Conservation (phyloP, 2,113 vertebrate species). For the Cyprinodon variegatus region DNA sequence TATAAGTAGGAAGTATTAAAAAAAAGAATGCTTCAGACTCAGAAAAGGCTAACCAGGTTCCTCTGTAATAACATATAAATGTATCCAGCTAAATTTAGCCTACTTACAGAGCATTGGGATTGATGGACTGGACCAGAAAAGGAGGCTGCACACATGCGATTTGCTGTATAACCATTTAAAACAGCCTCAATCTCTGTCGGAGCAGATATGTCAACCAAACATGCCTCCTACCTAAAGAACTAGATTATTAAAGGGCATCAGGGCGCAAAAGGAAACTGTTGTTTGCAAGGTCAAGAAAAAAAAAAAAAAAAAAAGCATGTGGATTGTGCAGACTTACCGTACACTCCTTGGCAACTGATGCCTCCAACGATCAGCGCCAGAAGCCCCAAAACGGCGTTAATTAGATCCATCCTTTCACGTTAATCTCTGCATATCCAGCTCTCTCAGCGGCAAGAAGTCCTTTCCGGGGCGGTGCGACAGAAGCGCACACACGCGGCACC, state of each 20-base stretch:
- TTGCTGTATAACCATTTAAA: constrained; percentile 55
- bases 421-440: constrained; percentile 90
- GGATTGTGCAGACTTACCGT: constrained; percentile 84
- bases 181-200: constrained; percentile 31
- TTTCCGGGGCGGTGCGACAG: constrained; percentile 60
- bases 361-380: constrained; percentile 87
- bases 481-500: constrained; percentile 56
- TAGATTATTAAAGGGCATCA: background rate
- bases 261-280: constrained; percentile 7
- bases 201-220: constrained; percentile 20
- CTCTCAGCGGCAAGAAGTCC: constrained; percentile 74
- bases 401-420: constrained; percentile 91
- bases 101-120: constrained; percentile 35
- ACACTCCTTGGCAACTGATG: constrained; percentile 89
- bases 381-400: constrained; percentile 86
- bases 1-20: background rate
- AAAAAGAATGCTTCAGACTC: constrained; percentile 3
- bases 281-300: constrained; percentile 79
- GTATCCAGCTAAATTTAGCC: constrained; percentile 37
- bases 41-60: constrained; percentile 10
- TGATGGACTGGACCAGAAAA: constrained; percentile 62
- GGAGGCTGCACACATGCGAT: constrained; percentile 41
- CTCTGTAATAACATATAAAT: constrained; percentile 23
- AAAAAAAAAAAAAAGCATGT: constrained; percentile 18
- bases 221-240: background rate